Evolutionary conservation across 2,113 vertebrate species (phyloP), one percentile per base, ranked within the genome.

Genomic region (Tachysurus vachellii): DNA sequence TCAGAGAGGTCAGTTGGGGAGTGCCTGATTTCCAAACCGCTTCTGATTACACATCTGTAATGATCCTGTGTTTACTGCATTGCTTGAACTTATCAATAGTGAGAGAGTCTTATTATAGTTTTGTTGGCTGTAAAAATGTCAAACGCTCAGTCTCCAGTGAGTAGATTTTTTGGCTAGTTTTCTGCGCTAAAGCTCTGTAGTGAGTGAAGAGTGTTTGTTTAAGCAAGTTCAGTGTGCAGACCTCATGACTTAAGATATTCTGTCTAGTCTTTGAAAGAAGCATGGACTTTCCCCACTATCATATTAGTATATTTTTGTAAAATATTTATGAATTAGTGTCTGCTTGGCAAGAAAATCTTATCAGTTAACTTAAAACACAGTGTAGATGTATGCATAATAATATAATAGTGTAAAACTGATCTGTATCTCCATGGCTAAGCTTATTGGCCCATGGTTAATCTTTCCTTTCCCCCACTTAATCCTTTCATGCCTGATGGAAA

Each of bases 171-270:
- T 91, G 91, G 87, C 84, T 76, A 5, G 61, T 79, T 92, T 75
- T 21, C 4, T 53, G 21, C 14, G 23, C 47, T 77, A n/a, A 54
- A 79, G 85, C 84, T 47, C 4, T 12, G 73, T 84, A 36, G 66
- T 90, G 80, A 93, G 86, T 66, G 85, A 89, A 88, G 66, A 26
- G 31, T 92, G 80, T 92, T 92, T 92, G 84, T 89, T 87, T 83
- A 70, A 77, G 88, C 83, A 23, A 87, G 87, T 91, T 66, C 21
- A 82, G 64, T 82, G 64, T 80, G 56, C 44, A 59, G 70, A 82
- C 71, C 70, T 88, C 91, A 83, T 83, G 31, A 70, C 75, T 84
- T 77, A 54, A 77, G 28, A 77, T 14, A 42, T n/a, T 68, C 50
- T 82, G 44, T 79, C 64, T 77, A 62, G 0, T 36, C 53, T 76